Percentiles rank a stretch among this genome's conserved stretches.
These are phyloP conservation scores for Dasypolia templi DNA, from an alignment of 2,888 invertebrate species.

Conservation along the genomic window DNA sequence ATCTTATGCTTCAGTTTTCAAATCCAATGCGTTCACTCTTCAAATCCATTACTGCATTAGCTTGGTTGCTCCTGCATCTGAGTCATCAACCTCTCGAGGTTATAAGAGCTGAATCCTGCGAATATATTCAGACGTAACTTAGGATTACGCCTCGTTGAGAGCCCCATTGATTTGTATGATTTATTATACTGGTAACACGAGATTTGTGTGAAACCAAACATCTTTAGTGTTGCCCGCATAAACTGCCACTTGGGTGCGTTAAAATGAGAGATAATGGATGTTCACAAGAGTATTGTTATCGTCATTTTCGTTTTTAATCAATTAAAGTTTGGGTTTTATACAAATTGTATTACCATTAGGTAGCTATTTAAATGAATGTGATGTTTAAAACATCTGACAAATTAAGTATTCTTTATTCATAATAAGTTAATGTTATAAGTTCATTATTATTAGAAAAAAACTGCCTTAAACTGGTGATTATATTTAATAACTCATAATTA, in stretches of 20 bases:
- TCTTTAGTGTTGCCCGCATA: slow-evolving; percentile 64
- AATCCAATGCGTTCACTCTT: slow-evolving; percentile 38
- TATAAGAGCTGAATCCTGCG: slow-evolving; percentile 44
- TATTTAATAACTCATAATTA: too few species aligned
- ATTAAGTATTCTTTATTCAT: background rate
- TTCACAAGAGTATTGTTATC: too few species aligned
- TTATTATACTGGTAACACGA: slow-evolving; percentile 63
- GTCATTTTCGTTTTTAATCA: background rate
- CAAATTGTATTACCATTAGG: background rate
- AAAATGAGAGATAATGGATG: background rate
- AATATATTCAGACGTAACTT: slow-evolving; percentile 49
- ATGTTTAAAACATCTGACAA: background rate
- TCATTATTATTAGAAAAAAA: slow-evolving; percentile 2
- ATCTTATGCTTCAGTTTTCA: slow-evolving; percentile 34
- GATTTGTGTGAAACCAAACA: slow-evolving; percentile 65
- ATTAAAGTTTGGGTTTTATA: background rate
- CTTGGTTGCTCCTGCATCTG: slow-evolving; percentile 30
- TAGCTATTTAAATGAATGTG: background rate
- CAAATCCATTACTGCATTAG: slow-evolving; percentile 33
- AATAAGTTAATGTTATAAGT: background rate
- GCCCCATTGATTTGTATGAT: slow-evolving; percentile 60
- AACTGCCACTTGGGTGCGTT: slow-evolving; percentile 26
- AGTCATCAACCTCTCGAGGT: slow-evolving; percentile 51
- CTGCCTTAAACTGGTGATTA: background rate
- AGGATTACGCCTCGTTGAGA: slow-evolving; percentile 52